Conservation (phyloP, 2,113 vertebrate species). For the Trogon melanurus region DNA sequence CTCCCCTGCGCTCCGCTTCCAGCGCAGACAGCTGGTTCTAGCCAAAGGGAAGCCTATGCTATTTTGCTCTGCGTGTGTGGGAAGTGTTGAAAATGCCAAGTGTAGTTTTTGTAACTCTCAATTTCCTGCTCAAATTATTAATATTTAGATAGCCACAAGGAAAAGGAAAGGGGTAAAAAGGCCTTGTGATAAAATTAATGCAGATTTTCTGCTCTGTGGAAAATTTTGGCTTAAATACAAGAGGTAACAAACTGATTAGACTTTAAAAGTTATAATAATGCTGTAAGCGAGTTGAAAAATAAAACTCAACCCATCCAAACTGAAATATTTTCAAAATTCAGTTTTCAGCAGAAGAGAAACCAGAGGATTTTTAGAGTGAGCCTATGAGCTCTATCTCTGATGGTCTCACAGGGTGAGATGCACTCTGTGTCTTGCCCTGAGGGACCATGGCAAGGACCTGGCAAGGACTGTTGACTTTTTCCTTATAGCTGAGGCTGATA, state of each 20-base stretch:
- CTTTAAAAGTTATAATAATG: neutral
- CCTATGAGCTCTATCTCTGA: neutral
- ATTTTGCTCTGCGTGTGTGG: accelerated
- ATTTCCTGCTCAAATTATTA: conserved; percentile 30
- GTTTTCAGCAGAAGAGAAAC: neutral
- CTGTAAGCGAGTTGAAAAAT: neutral
- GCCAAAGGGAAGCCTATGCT: neutral
- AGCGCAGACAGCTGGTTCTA: conserved; percentile 1
- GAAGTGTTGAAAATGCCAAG: neutral
- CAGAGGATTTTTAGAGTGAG: neutral
- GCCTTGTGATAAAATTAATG: conserved; percentile 32
- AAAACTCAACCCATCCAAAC: neutral
- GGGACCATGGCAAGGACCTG: neutral
- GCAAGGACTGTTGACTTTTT: neutral
- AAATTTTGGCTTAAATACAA: conserved; percentile 14
- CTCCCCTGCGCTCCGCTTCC: neutral
- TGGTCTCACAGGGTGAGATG: neutral
- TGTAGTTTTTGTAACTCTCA: neutral
- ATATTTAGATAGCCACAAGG: conserved; percentile 17
- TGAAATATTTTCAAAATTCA: neutral
- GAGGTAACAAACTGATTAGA: neutral
- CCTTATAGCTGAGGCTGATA: neutral
- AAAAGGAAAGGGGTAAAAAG: neutral
- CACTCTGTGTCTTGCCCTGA: neutral
- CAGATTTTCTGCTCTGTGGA: conserved; percentile 31